phyloP scores from a whole-genome alignment of 2,888 invertebrate species.

The Monopis laevigella region DNA sequence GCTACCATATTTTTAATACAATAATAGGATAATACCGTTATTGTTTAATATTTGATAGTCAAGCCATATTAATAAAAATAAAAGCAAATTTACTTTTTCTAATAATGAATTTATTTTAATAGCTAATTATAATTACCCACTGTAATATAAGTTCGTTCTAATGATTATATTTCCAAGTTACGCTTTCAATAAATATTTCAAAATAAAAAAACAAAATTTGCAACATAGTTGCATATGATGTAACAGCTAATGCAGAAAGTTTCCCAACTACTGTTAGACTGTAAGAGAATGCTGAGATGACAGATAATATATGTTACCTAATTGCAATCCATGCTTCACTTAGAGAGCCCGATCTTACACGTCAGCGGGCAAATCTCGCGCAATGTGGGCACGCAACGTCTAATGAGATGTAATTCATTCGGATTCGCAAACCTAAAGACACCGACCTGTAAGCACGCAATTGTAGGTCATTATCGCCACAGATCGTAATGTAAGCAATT shows the following conservation, averaged over 20 bases:
- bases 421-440: slow-evolving; percentile 9
- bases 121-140: too few relatives aligned
- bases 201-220: too few relatives aligned
- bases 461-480: slow-evolving; percentile 8
- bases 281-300: slow-evolving; percentile 27
- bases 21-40: too few relatives aligned
- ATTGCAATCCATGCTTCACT: slow-evolving; percentile 27
- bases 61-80: too few relatives aligned
- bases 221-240: slow-evolving; percentile 1
- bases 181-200: too few relatives aligned
- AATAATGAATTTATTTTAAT: too few relatives aligned
- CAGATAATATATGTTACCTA: slow-evolving; percentile 36
- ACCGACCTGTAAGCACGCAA: slow-evolving; percentile 6
- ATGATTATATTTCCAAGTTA: too few relatives aligned
- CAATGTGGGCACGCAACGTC: slow-evolving; percentile 14
- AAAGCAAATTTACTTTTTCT: too few relatives aligned
- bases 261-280: slow-evolving; percentile 28
- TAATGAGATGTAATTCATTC: slow-evolving; percentile 14
- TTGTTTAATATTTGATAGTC: too few relatives aligned
- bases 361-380: slow-evolving; percentile 7
- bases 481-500: too few relatives aligned
- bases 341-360: slow-evolving; percentile 15
- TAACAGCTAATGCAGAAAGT: slow-evolving; percentile 22
- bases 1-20: too few relatives aligned
- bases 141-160: too few relatives aligned